Conservation (phyloP, 2,113 vertebrate genomes). For the Ictidomys tridecemlineatus region DNA sequence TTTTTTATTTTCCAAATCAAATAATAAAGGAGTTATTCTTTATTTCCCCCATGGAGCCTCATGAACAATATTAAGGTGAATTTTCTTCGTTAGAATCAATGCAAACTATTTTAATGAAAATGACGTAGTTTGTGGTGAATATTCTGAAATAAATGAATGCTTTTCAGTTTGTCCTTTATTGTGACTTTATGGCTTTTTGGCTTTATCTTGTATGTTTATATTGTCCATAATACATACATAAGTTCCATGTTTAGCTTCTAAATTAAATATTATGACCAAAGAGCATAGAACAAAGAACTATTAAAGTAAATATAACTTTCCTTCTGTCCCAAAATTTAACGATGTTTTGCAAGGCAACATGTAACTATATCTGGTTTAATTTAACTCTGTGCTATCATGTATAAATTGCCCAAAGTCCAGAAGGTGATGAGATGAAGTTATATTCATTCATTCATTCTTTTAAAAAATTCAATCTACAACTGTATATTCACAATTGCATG, state of each 20-base stretch:
- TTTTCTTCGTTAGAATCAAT: conserved; percentile 38
- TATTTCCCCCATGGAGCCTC: neutral
- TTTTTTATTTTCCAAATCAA: neutral
- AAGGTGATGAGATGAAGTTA: neutral
- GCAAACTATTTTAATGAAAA: neutral
- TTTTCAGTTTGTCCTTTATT: conserved; percentile 5
- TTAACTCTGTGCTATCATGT: neutral
- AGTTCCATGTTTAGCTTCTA: conserved; percentile 19
- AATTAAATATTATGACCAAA: conserved; percentile 18
- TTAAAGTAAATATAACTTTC: neutral
- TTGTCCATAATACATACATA: neutral
- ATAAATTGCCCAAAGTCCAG: neutral
- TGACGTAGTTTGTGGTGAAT: neutral
- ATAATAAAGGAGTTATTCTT: neutral
- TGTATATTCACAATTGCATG: neutral
- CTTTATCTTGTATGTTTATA: conserved; percentile 11
- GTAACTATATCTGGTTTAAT: neutral
- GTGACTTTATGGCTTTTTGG: neutral
- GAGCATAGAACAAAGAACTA: neutral
- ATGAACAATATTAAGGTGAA: neutral
- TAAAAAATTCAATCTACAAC: neutral
- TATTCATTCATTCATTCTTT: conserved; percentile 9
- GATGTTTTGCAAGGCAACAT: neutral
- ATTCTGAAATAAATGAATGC: conserved; percentile 26
- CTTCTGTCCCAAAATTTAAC: neutral